Base-by-base conservation (phyloP, 1,140 invertebrate genomes). In the Trichonephila inaurata region DNA sequence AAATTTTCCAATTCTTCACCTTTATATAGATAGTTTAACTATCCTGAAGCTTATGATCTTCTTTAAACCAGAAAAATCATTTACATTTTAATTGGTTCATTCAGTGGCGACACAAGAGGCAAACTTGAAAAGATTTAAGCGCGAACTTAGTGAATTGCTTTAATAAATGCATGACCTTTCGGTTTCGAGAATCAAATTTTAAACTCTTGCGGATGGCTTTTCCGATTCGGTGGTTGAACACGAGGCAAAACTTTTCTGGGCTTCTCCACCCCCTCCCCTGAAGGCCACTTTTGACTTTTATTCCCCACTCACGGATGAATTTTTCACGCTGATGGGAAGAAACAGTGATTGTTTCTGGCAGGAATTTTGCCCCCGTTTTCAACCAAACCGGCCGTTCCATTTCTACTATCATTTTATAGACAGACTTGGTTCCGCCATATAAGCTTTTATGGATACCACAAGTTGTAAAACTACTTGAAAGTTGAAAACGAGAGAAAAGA, bases 341-440 rank as follows among this genome's bases (percentile, higher is more conserved):
- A 64, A 61, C 60, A 64, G 86, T 88, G 86, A 88, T 88, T 88
- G 86, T 88, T 60, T 60, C 28, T 88, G 86, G 86, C 86, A 88
- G 86, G 21, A 60, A 33, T 88, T 77, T 88, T 64, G n/a, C 86
- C 58, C 85, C 86, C 21, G 61, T 28, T 88, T 88, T 88, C 86
- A 88, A 61, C 61, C 86, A n/a, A 51, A 51, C 51, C 51, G 10
- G 51, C 12, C 40, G 82, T 60, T 51, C 82, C 82, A 88, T 88
- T 88, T 62, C 86, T 88, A 64, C 86, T 61, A 88, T 88, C 86
- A 88, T 88, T 88, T 88, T 88, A 88, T 88, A 88, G 86, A 88
- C 18, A 64, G 28, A 88, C 58, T 64, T 88, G 24, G 51, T 62
- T 88, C 24, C 28, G 61, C 82, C 44, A 88, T 60, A 64, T 88